Percentiles rank a stretch among this genome's conserved stretches.
Conservation (phyloP, 2,888 invertebrate species). For the Drosophila nigricruria region DNA sequence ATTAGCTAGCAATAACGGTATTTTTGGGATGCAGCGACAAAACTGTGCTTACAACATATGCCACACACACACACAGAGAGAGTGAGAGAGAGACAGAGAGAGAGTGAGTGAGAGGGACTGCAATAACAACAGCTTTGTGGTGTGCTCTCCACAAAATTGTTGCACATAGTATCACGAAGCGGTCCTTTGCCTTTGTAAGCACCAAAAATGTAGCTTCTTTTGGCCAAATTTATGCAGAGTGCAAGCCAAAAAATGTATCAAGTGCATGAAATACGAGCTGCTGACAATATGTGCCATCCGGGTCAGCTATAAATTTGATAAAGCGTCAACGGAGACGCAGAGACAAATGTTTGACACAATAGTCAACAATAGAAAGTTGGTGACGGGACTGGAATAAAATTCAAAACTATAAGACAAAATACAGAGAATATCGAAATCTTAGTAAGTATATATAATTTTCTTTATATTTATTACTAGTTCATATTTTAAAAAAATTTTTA, state of each 20-base stretch:
- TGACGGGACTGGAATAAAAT: background rate
- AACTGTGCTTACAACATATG: constrained; percentile 47
- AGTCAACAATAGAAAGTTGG: background rate
- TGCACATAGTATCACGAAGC: constrained; percentile 46
- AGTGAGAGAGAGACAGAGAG: background rate
- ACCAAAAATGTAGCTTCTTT: constrained; percentile 23
- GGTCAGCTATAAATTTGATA: constrained; percentile 30
- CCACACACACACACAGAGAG: constrained; percentile 2
- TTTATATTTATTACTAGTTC: too few relatives aligned
- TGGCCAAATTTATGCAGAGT: constrained; percentile 46
- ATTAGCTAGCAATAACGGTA: constrained; percentile 73
- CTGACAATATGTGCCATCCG: constrained; percentile 18
- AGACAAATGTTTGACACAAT: constrained; percentile 25
- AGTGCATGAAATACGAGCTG: constrained; percentile 32
- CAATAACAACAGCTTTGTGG: constrained; percentile 39
- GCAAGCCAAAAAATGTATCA: constrained; percentile 36
- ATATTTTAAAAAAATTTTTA: too few relatives aligned
- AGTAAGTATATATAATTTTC: too few relatives aligned
- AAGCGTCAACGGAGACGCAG: constrained; percentile 19
- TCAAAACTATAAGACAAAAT: background rate
- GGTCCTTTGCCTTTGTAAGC: constrained; percentile 50
- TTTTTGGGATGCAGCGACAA: constrained; percentile 65
- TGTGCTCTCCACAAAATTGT: constrained; percentile 55
- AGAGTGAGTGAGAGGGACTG: background rate
- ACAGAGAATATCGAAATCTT: too few relatives aligned